A percentile compares a stretch with the other conserved stretches of the same genome.
These are phyloP conservation scores for Hipposideros larvatus DNA, from an alignment of 2,797 vertebrate species.

Conservation along the genomic window DNA sequence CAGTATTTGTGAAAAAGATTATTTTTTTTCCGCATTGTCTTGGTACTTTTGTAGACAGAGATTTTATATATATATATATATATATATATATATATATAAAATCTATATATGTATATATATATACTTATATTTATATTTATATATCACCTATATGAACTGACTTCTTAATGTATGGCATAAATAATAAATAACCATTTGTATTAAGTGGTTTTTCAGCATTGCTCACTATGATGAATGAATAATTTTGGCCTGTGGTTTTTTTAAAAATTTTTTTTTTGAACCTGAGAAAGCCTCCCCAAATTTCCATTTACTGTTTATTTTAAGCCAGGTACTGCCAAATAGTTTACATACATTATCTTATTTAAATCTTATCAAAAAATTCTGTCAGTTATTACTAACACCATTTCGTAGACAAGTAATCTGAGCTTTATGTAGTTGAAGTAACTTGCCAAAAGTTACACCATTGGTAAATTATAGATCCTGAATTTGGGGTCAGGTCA, in stretches of 20 bases:
- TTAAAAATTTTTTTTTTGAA: neutral
- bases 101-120: neutral
- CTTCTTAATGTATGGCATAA: neutral
- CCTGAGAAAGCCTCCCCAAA: neutral
- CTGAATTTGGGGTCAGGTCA: neutral
- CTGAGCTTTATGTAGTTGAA: conserved; percentile 16
- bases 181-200: neutral
- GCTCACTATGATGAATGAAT: neutral
- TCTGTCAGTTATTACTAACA: conserved; percentile 31
- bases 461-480: neutral
- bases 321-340: neutral
- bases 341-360: conserved; percentile 21
- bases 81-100: neutral
- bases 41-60: neutral
- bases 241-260: conserved; percentile 14
- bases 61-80: neutral
- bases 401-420: neutral
- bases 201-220: neutral
- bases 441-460: neutral
- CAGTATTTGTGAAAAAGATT: neutral
- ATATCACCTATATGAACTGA: neutral
- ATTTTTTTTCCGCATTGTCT: neutral
- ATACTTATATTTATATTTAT: neutral
- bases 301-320: conserved; percentile 35
- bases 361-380: conserved; percentile 1